Conservation (phyloP, 2,113 vertebrate genomes). For the Glareola pratincola region DNA sequence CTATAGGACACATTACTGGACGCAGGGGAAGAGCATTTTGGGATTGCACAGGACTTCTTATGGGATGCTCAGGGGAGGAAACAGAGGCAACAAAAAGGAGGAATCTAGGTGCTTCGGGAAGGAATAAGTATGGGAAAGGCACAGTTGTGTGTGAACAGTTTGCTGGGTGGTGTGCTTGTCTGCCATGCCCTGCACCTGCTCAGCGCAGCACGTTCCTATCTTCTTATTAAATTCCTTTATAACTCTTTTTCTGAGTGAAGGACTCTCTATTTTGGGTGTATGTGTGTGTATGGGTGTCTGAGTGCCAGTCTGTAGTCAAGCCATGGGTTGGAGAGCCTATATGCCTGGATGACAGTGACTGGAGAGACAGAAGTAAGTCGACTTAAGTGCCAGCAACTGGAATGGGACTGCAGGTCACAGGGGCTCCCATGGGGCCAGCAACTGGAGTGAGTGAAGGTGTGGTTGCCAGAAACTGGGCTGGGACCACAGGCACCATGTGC, state of each 20-base stretch:
- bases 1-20: background rate
- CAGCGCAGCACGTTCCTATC: rapidly evolving
- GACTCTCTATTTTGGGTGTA: background rate
- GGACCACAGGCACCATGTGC: background rate
- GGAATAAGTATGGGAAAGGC: background rate
- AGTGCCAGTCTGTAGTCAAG: background rate
- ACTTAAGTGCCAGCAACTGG: background rate
- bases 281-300: background rate
- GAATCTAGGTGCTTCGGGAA: background rate
- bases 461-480: background rate
- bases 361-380: rapidly evolving
- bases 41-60: background rate
- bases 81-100: background rate
- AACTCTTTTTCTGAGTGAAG: background rate
- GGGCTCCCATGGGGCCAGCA: background rate
- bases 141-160: background rate
- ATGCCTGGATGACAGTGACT: background rate
- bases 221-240: background rate
- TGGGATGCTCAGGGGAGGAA: background rate
- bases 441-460: background rate
- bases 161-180: background rate
- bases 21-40: background rate
- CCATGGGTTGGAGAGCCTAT: background rate
- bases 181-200: background rate
- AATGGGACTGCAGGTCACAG: background rate